These are phyloP conservation scores for Leptopilina drosophilae DNA, from an alignment of 2,888 invertebrate species.

Conservation along the genomic window DNA sequence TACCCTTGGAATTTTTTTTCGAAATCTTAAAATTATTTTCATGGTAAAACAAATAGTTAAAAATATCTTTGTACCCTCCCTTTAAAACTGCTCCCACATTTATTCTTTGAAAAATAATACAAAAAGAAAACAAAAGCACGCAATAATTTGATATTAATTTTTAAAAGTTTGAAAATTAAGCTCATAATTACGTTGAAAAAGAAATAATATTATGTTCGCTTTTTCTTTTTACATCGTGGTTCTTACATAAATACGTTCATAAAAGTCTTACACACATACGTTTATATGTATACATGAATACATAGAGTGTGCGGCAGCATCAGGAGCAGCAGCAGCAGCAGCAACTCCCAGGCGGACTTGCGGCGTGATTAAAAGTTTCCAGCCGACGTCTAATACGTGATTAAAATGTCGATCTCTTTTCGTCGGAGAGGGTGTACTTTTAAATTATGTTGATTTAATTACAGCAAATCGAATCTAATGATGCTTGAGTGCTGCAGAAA, in stretches of 20 bases:
- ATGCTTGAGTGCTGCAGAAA: slow-evolving; percentile 32
- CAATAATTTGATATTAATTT: slow-evolving; percentile 1
- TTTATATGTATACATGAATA: neutral
- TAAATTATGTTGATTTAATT: slow-evolving; percentile 34
- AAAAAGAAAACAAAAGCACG: too few relatives aligned
- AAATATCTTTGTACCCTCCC: too few relatives aligned
- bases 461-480: slow-evolving; percentile 38
- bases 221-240: slow-evolving; percentile 16
- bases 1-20: too few relatives aligned
- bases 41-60: too few relatives aligned
- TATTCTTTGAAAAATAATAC: too few relatives aligned
- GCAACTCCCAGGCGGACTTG: slow-evolving; percentile 26
- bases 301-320: neutral
- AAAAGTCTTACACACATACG: slow-evolving; percentile 23
- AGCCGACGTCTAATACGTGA: slow-evolving; percentile 40
- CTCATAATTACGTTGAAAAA: slow-evolving; percentile 20
- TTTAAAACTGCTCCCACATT: too few relatives aligned
- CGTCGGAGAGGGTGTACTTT: slow-evolving; percentile 26
- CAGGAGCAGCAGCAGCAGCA: neutral
- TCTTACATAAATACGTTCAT: slow-evolving; percentile 13
- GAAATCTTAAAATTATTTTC: too few relatives aligned
- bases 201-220: neutral
- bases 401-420: slow-evolving; percentile 41
- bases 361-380: slow-evolving; percentile 44
- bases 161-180: neutral